Conservation (phyloP, 2,888 invertebrate species). For the Notodonta dromedarius region DNA sequence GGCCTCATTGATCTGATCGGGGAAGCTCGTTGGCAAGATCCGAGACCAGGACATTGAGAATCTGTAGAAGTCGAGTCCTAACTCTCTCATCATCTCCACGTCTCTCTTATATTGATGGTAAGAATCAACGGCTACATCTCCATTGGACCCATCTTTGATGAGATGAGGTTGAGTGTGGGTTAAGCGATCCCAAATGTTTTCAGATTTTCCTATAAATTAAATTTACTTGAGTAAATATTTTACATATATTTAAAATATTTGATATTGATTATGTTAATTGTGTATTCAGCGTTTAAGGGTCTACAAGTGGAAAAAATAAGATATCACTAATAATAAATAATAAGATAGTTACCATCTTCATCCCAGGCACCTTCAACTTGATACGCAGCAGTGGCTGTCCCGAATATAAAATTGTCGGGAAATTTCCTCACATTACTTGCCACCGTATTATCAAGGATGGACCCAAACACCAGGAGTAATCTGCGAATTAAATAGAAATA, state of each 20-base stretch:
- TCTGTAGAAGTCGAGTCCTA: constrained; percentile 12
- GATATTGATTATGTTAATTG: not conserved
- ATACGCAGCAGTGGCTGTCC: constrained; percentile 49
- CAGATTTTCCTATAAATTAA: constrained; percentile 11
- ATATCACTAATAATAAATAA: not conserved
- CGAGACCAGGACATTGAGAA: constrained; percentile 15
- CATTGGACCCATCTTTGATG: constrained; percentile 10
- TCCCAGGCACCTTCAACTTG: constrained; percentile 57
- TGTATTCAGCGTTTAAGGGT: too few relatives aligned
- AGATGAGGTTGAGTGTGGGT: constrained; percentile 9
- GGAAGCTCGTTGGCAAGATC: constrained; percentile 13
- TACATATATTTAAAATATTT: too few relatives aligned
- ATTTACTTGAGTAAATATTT: not conserved
- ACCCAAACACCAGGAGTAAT: too few relatives aligned
- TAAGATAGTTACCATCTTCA: constrained; percentile 39
- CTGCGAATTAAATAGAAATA: too few relatives aligned
- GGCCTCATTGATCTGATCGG: constrained; percentile 12
- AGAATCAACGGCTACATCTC: constrained; percentile 11
- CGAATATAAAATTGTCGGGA: constrained; percentile 38
- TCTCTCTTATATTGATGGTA: constrained; percentile 16
- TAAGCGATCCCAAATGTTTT: constrained; percentile 14
- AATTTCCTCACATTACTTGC: constrained; percentile 14
- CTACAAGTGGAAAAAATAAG: too few relatives aligned
- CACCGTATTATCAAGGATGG: too few relatives aligned
- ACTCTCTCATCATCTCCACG: constrained; percentile 11